Base-by-base conservation (phyloP, 2,888 invertebrate genomes). In the Pogonocherus hispidulus region DNA sequence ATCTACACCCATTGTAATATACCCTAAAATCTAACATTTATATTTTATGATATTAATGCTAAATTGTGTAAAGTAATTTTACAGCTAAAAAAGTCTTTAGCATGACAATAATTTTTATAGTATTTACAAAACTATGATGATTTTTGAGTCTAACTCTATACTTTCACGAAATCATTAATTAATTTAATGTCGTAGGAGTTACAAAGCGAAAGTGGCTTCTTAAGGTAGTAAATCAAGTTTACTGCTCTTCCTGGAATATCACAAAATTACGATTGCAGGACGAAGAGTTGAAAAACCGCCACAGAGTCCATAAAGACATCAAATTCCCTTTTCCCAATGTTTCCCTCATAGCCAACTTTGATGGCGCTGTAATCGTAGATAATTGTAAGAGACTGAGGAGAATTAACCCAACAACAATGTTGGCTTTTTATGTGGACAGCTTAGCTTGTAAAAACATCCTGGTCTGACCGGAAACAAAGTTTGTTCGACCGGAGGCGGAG, bases 351-450 rank as follows among this genome's bases (percentile, higher is more conserved):
- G 59, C 65, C 66, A 71, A 81, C 81, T 84, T 85, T 84, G 84
- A 84, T 85, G 82, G 83, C 80, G 83, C 82, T 78, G 84, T 85
- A 84, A 85, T 84, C 84, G 84, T 79, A 80, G 82, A 84, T 84
- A 84, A 84, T 83, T 84, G 83, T 82, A 80, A 81, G 81, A 81
- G 70, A 70, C 72, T 70, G 69, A 63, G 64, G 81, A 79, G 83
- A 83, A 83, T 83, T 83, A 83, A 81, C 80, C 79, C 79, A 80
- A 83, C 84, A 83, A 83, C 83, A 84, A 83, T 83, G 83, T 83
- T 79, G 77, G 80, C 79, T 82, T 83, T 84, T 83, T 83, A 82
- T 83, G 81, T 80, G 81, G 80, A 79, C 80, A 75, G 78, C 75
- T 76, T 75, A 70, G 78, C 78, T 78, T 80, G 80, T 81, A 83